These are phyloP conservation scores for Paguma larvata DNA, from an alignment of 2,797 vertebrate genomes.

Conservation along the genomic window DNA sequence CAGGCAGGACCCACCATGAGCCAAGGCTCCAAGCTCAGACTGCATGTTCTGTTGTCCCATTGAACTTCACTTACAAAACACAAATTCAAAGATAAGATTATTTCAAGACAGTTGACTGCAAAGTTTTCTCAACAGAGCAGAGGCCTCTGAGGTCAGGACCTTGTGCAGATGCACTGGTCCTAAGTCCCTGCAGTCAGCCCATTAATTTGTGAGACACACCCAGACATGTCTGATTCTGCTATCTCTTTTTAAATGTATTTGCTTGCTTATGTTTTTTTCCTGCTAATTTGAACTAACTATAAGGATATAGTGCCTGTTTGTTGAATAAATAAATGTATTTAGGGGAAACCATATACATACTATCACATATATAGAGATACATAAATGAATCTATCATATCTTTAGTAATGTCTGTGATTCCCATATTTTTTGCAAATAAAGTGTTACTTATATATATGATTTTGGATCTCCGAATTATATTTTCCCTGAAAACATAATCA, in stretches of 20 bases:
- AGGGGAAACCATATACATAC: not conserved
- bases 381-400: not conserved
- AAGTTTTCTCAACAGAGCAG: slow-evolving; percentile 36
- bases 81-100: not conserved
- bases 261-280: not conserved
- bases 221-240: not conserved
- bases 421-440: slow-evolving; percentile 24
- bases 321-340: slow-evolving; percentile 29
- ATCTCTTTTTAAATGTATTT: not conserved
- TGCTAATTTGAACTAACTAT: not conserved
- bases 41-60: not conserved
- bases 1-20: not conserved
- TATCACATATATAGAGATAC: not conserved
- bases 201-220: not conserved
- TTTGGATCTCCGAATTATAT: slow-evolving; percentile 22
- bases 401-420: not conserved
- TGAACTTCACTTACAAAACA: slow-evolving; percentile 1
- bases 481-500: not conserved
- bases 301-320: not conserved
- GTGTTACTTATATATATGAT: not conserved
- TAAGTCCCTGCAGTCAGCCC: not conserved
- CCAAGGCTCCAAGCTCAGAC: not conserved
- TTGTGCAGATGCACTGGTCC: not conserved
- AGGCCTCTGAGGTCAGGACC: not conserved
- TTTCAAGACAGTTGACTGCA: not conserved